Evolutionary conservation across 2,113 vertebrate species (phyloP).

Genomic region (Hippocampus abdominalis): DNA sequence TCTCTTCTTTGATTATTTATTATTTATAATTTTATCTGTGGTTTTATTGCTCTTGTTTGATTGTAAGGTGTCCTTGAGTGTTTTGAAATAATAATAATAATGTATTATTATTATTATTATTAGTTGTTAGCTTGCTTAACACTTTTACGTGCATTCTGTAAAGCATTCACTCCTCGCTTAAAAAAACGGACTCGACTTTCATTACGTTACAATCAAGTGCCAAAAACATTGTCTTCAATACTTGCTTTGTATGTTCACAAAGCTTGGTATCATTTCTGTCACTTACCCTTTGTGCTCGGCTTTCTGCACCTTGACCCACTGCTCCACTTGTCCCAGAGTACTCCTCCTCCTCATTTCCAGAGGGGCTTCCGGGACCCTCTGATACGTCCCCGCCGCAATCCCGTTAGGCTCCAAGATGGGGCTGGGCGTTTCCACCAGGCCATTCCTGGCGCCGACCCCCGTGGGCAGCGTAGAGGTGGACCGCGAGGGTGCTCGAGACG

Average conservation of each 20-base stretch:
- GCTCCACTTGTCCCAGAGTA: constrained; percentile 84
- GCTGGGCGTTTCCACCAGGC: constrained; percentile 67
- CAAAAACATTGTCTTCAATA: not conserved
- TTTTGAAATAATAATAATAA: no score
- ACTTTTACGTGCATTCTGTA: no score
- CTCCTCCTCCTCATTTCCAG: constrained; percentile 77
- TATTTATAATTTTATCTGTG: no score
- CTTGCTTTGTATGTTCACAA: not conserved
- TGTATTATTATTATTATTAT: no score
- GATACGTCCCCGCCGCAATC: constrained; percentile 72
- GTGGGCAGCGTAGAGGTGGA: constrained; percentile 62
- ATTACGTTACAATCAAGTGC: not conserved
- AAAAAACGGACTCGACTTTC: no score
- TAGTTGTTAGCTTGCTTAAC: no score
- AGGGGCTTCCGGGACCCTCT: constrained; percentile 70
- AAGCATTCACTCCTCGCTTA: no score
- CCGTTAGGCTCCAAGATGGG: constrained; percentile 86
- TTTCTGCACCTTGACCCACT: constrained; percentile 90
- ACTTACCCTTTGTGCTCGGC: constrained; percentile 83
- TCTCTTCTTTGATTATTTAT: no score
- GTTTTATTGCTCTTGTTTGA: no score
- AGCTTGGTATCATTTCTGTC: not conserved
- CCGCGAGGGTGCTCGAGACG: constrained; percentile 65
- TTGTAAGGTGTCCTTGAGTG: no score
- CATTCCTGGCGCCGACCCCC: constrained; percentile 75